Conservation (phyloP, 2,113 vertebrate genomes). For the Cairina moschata region DNA sequence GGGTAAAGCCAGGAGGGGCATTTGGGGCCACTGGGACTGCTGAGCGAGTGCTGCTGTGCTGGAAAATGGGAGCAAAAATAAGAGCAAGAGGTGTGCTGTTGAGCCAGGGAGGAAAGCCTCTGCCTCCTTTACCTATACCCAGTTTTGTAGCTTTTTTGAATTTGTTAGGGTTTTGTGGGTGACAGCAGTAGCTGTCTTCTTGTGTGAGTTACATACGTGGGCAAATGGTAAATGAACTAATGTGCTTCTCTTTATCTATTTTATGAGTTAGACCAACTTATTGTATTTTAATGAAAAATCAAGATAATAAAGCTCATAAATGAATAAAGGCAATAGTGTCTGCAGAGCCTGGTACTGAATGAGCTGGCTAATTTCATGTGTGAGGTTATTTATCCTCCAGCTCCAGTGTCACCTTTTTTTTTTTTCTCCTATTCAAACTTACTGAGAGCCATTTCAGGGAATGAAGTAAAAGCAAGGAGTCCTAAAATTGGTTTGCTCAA, state of each 20-base stretch:
- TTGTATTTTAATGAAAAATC: slow-evolving; percentile 55
- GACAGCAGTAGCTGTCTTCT: fast-evolving
- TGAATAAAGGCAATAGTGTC: slow-evolving; percentile 26
- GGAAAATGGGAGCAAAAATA: background rate
- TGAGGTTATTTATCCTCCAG: slow-evolving; percentile 18
- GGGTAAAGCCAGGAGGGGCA: background rate
- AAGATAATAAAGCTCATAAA: slow-evolving; percentile 53
- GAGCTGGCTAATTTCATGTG: background rate
- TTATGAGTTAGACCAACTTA: slow-evolving; percentile 12
- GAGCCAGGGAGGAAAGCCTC: background rate
- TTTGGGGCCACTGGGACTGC: fast-evolving
- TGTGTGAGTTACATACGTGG: background rate
- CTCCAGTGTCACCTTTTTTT: background rate
- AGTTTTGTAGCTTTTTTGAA: background rate
- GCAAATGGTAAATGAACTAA: slow-evolving; percentile 37
- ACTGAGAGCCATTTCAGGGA: background rate
- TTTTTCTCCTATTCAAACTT: background rate
- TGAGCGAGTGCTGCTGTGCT: background rate
- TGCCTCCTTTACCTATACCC: background rate
- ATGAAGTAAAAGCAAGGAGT: background rate
- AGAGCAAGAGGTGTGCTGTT: background rate
- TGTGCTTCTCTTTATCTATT: background rate
- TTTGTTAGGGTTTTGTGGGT: fast-evolving
- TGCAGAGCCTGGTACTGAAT: background rate
- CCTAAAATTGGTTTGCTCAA: background rate